Conservation (phyloP, 2,888 invertebrate genomes). For the Cephus pulcher region DNA sequence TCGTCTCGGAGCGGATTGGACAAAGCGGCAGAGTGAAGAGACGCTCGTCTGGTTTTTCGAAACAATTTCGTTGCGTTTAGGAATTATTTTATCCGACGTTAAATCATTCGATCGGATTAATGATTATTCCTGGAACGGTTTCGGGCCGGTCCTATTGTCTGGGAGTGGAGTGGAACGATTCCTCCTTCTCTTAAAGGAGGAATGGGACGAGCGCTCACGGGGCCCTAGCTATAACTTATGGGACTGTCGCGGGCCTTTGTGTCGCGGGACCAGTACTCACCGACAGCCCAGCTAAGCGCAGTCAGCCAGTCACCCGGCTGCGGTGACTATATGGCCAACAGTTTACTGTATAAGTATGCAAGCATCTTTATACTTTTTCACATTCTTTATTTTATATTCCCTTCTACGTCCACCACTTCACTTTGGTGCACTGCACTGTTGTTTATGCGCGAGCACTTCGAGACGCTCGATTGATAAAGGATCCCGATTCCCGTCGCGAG, state of each 20-base stretch:
- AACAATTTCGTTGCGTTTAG: slow-evolving; percentile 40
- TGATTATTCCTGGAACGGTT: slow-evolving; percentile 40
- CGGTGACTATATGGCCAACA: slow-evolving; percentile 7
- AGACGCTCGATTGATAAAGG: slow-evolving; percentile 1
- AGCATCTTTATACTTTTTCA: background rate
- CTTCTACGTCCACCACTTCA: too few relatives aligned
- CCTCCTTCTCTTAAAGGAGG: slow-evolving; percentile 7
- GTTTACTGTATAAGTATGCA: background rate
- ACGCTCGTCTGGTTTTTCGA: slow-evolving; percentile 18
- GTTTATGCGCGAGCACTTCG: background rate
- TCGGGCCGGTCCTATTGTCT: slow-evolving; percentile 34
- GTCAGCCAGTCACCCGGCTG: too few relatives aligned
- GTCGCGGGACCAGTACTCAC: slow-evolving; percentile 21
- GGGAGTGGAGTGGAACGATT: slow-evolving; percentile 13
- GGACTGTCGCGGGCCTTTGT: slow-evolving; percentile 47
- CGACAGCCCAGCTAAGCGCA: background rate
- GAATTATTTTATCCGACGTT: slow-evolving; percentile 38
- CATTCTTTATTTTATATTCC: too few relatives aligned
- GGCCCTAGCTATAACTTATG: slow-evolving; percentile 43
- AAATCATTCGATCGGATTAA: slow-evolving; percentile 39
- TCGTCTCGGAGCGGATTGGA: slow-evolving; percentile 14
- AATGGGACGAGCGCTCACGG: background rate
- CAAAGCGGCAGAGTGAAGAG: slow-evolving; percentile 14
- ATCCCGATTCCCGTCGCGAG: background rate
- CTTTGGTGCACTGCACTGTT: too few relatives aligned